Conservation (phyloP, 2,888 invertebrate species). For the Mimumesa dahlbomi region DNA sequence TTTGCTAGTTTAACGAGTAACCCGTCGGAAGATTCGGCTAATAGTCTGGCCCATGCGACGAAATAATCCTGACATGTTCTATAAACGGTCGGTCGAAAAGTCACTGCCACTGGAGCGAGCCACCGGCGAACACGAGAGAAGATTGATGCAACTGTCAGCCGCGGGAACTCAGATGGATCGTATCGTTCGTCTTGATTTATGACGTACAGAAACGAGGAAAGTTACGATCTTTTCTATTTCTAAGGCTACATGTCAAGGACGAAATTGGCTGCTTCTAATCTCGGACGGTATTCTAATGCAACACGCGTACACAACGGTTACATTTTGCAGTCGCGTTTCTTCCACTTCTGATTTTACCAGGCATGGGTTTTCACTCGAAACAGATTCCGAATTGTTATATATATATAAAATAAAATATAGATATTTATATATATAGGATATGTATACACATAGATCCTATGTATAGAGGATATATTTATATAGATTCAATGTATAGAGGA, state of each 20-base stretch:
- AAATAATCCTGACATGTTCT: constrained; percentile 41
- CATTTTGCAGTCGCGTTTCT: too few relatives aligned
- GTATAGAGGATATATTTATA: too few relatives aligned
- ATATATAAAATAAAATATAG: too few relatives aligned
- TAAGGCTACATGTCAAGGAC: constrained; percentile 19
- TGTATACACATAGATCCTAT: too few relatives aligned
- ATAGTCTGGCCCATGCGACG: constrained; percentile 11
- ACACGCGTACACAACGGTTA: too few relatives aligned
- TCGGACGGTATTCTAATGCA: constrained; percentile 3
- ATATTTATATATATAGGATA: too few relatives aligned
- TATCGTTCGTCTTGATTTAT: constrained; percentile 60
- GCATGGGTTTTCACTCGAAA: too few relatives aligned
- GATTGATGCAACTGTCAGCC: constrained; percentile 60
- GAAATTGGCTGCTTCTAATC: constrained; percentile 11
- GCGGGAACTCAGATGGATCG: constrained; percentile 50
- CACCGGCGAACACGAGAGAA: constrained; percentile 40
- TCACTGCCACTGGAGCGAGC: constrained; percentile 54
- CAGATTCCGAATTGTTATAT: too few relatives aligned
- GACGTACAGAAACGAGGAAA: constrained; percentile 34
- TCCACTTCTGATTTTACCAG: too few relatives aligned
- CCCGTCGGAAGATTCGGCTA: too few relatives aligned
- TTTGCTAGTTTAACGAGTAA: too few relatives aligned
- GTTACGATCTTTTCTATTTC: constrained; percentile 31
- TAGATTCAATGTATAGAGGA: too few relatives aligned
- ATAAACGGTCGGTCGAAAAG: constrained; percentile 50